Evolutionary conservation across 2,888 invertebrate genomes (phyloP).

Genomic region (Melangyna quadrimaculata): DNA sequence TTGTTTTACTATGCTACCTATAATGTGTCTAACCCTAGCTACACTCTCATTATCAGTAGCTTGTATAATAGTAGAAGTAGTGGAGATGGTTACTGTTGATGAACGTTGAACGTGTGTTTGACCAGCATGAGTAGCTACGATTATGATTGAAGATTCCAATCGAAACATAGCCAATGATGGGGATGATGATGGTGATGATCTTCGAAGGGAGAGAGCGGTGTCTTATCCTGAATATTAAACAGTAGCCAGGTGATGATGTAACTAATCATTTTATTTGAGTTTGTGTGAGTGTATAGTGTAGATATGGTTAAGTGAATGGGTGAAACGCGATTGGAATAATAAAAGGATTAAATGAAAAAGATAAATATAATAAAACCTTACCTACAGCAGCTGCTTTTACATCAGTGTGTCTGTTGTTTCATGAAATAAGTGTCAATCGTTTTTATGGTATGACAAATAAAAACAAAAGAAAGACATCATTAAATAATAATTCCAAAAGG

Average conservation of each 20-base stretch:
- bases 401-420: background rate
- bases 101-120: constrained; percentile 7
- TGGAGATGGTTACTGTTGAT: background rate
- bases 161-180: constrained; percentile 32
- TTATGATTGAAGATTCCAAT: constrained; percentile 71
- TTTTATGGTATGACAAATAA: background rate
- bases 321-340: constrained; percentile 10
- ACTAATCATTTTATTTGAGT: constrained; percentile 39
- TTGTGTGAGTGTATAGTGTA: background rate
- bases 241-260: constrained; percentile 70
- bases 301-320: background rate
- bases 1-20: background rate
- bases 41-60: constrained; percentile 34
- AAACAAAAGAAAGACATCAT: constrained; percentile 27
- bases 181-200: constrained; percentile 10
- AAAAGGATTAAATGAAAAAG: constrained; percentile 44
- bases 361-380: background rate
- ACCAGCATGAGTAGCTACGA: constrained; percentile 65
- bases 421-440: constrained; percentile 11
- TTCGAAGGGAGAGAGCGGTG: background rate
- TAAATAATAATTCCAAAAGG: constrained; percentile 6
- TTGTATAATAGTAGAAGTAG: background rate
- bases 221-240: constrained; percentile 64
- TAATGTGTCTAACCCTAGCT: background rate
- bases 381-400: constrained; percentile 29